Base-by-base conservation (phyloP, 2,888 invertebrate genomes). In the Automeris io region DNA sequence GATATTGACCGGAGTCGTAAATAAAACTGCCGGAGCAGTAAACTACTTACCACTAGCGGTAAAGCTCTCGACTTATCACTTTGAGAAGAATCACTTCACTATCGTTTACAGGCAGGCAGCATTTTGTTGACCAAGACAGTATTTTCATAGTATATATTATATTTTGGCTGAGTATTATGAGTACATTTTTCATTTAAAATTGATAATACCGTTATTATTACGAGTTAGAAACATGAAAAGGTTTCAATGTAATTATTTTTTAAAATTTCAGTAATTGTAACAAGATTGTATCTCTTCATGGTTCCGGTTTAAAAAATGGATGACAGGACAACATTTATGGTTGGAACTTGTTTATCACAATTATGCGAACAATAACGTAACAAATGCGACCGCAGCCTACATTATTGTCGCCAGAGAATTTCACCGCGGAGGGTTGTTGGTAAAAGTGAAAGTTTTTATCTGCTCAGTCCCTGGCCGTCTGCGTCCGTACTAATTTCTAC, bases 381-480 rank as follows among this genome's bases (percentile, higher is more conserved):
- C 76, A 78, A 76, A 72, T 55, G 67, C 59, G 52, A 57, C 66
- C 73, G 45, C 74, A 73, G 73, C 67, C 69, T 64, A 63, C 58
- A 72, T 73, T 74, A 79, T 75, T 74, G 72, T 70, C 55, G 60
- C 60, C 54, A 53, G 57, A 55, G 65, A 79, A 79, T 74, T 74
- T 79, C 62, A 61, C 76, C 73, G 68, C 61, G 44, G 74, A 74
- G 76, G 69, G 67, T 74, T 70, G 72, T 69, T 70, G 69, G 75
- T 72, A 79, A 77, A 80, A 81, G 80, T 77, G 76, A 82, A 83
- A 82, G 80, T 83, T 85, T 83, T 83, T 83, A 82, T 82, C 80
- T 73, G 55, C 55, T 45, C 59, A 58, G 69, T 79, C 79, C 82
- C 78, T 54, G 65, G 74, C 61, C 70, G 68, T 63, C 66, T 74